Evolutionary conservation across 2,888 invertebrate species (phyloP).

Genomic region (Ganaspis brasiliensis): DNA sequence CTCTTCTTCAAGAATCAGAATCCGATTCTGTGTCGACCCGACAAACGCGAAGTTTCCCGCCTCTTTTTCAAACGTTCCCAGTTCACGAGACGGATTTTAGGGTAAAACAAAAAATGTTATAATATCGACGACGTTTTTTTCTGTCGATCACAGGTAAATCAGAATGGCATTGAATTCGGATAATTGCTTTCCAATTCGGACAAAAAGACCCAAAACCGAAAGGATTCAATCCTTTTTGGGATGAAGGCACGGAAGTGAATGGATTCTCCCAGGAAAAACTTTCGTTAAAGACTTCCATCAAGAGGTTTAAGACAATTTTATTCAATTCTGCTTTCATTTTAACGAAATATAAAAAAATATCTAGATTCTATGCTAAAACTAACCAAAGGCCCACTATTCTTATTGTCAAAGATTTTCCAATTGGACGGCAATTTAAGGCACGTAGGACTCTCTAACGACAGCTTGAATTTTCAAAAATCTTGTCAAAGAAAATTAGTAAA

Average conservation of each 20-base stretch:
- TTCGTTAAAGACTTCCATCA: constrained; percentile 21
- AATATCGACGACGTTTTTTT: constrained; percentile 25
- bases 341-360: constrained; percentile 33
- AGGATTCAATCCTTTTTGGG: not conserved
- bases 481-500: constrained; percentile 6
- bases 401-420: constrained; percentile 66
- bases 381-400: constrained; percentile 46
- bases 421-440: constrained; percentile 75
- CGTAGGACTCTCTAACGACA: constrained; percentile 67
- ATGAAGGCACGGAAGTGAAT: constrained; percentile 36
- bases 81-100: constrained; percentile 40
- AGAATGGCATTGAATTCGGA: constrained; percentile 16
- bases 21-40: constrained; percentile 8
- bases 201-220: constrained; percentile 16
- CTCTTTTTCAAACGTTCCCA: constrained; percentile 46
- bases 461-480: constrained; percentile 51
- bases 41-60: constrained; percentile 51
- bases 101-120: constrained; percentile 17
- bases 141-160: constrained; percentile 21
- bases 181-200: constrained; percentile 14
- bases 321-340: constrained; percentile 9
- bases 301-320: constrained; percentile 1
- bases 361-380: not conserved
- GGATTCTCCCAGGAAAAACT: constrained; percentile 1
- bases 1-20: not conserved